A percentile compares a stretch with the other conserved stretches of the same genome.
phyloP scores from a whole-genome alignment of 2,797 vertebrate genomes.

The Sternotherus odoratus region DNA sequence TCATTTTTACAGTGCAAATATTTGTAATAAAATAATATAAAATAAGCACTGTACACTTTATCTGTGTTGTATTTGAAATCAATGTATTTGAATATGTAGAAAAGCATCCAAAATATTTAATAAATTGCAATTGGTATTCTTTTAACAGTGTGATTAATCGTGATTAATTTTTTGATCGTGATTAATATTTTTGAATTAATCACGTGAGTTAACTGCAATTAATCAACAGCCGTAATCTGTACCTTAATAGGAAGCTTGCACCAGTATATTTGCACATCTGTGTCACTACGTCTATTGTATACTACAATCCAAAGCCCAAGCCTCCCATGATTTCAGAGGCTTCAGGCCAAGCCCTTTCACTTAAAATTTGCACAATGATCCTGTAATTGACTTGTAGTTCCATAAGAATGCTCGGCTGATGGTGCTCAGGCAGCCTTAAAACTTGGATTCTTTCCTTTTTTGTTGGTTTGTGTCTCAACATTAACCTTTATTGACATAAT shows the following conservation, averaged over 20 bases:
- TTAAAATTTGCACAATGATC: neutral
- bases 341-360: neutral
- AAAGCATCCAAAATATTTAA: too few species aligned
- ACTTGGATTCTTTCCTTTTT: neutral
- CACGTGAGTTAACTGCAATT: too few species aligned
- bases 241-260: neutral
- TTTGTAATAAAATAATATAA: too few species aligned
- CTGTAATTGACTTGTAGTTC: neutral
- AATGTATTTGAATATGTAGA: too few species aligned
- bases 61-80: too few species aligned
- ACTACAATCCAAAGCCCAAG: neutral
- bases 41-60: too few species aligned
- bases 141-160: too few species aligned
- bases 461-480: neutral
- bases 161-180: too few species aligned
- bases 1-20: too few species aligned
- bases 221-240: too few species aligned
- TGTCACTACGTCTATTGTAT: neutral
- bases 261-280: neutral
- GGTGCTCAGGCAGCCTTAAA: neutral
- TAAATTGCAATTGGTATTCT: too few species aligned
- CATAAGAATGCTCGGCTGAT: neutral
- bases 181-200: too few species aligned
- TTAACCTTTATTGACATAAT: neutral
- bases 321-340: neutral